phyloP scores from a whole-genome alignment of 2,888 invertebrate species.

The Lagria hirta region DNA sequence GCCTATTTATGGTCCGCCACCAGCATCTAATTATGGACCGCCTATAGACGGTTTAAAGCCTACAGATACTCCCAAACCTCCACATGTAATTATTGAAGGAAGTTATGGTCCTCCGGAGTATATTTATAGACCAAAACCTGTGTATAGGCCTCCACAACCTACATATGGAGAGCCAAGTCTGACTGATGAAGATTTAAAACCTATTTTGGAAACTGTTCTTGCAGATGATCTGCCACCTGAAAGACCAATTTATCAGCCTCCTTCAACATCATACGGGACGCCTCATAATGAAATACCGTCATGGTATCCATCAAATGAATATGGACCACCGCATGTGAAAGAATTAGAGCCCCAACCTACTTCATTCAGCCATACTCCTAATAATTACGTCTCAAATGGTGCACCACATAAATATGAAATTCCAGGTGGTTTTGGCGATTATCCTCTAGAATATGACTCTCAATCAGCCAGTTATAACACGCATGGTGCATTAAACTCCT shows the following conservation, averaged over 20 bases:
- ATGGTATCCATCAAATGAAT: slow-evolving; percentile 5
- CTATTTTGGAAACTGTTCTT: too few species aligned
- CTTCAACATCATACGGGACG: slow-evolving; percentile 19
- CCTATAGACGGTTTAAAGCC: too few species aligned
- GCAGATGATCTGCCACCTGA: slow-evolving; percentile 22
- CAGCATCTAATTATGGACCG: slow-evolving; percentile 22
- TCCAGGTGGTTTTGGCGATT: slow-evolving; percentile 33
- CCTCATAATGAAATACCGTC: slow-evolving; percentile 13
- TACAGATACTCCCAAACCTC: too few species aligned
- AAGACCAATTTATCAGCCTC: slow-evolving; percentile 12
- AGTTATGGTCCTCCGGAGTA: too few species aligned
- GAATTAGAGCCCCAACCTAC: slow-evolving; percentile 26
- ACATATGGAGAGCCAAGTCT: slow-evolving; percentile 33
- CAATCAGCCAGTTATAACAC: slow-evolving; percentile 42
- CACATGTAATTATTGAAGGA: too few species aligned
- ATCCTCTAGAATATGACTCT: slow-evolving; percentile 37
- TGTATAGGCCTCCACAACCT: slow-evolving; percentile 33
- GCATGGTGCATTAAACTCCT: slow-evolving; percentile 45
- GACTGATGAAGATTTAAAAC: too few species aligned
- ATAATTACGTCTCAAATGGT: slow-evolving; percentile 24
- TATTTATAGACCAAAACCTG: slow-evolving; percentile 29
- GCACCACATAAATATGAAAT: slow-evolving; percentile 32
- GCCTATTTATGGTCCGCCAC: slow-evolving; percentile 27
- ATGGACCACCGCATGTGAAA: slow-evolving; percentile 19
- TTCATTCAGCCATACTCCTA: slow-evolving; percentile 23